phyloP scores from a whole-genome alignment of 2,113 vertebrate species.

The Oryzias curvinotus region DNA sequence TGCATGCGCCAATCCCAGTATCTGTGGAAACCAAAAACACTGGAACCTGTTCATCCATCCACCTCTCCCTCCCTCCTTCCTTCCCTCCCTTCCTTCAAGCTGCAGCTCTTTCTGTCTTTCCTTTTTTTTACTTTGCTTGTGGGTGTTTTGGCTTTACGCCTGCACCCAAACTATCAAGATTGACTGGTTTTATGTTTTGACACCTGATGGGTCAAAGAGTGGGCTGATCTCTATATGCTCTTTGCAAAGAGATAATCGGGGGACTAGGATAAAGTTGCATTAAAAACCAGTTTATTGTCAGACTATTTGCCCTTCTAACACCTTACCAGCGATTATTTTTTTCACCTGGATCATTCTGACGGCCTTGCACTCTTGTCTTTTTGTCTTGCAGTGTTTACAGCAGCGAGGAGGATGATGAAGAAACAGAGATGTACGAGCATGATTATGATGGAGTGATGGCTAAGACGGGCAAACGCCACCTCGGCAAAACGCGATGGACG shows the following conservation, averaged over 20 bases:
- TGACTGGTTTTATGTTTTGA: conserved; percentile 81
- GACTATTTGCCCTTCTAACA: conserved; percentile 31
- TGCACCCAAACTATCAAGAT: conserved; percentile 88
- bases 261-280: conserved; percentile 50
- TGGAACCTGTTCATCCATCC: conserved; percentile 89
- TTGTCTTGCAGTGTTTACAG: conserved; percentile 89
- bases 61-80: conserved; percentile 27
- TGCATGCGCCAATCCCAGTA: conserved; percentile 86
- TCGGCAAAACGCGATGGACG: conserved; percentile 98
- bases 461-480: conserved; percentile 91
- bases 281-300: conserved; percentile 27
- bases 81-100: conserved; percentile 23
- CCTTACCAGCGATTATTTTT: conserved; percentile 8
- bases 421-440: conserved; percentile 94
- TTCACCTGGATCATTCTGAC: conserved; percentile 18
- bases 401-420: conserved; percentile 96
- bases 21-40: conserved; percentile 99
- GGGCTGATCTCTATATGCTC: conserved; percentile 49
- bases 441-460: conserved; percentile 92
- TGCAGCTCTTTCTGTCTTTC: conserved; percentile 11
- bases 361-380: conserved; percentile 1
- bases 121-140: conserved; percentile 39
- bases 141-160: conserved; percentile 74
- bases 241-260: conserved; percentile 49
- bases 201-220: conserved; percentile 62